Percentiles rank a stretch among this genome's conserved stretches.
phyloP scores from a whole-genome alignment of 2,113 vertebrate genomes.

The Erythrolamprus reginae region DNA sequence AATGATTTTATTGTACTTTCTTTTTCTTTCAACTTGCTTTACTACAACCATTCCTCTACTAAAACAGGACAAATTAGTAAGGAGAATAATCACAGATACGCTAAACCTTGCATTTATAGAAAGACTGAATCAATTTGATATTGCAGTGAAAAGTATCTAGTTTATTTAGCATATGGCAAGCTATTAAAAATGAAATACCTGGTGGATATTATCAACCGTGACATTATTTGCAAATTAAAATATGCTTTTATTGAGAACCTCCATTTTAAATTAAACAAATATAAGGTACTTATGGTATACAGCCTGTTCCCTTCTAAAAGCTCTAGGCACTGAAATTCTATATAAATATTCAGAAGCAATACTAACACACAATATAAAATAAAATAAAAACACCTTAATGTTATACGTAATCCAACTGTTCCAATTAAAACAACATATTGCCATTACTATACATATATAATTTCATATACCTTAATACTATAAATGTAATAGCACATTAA shows the following conservation, averaged over 20 bases:
- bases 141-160: not conserved
- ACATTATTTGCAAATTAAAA: not conserved
- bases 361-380: not conserved
- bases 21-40: not conserved
- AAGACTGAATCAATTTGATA: not conserved
- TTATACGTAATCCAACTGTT: not conserved
- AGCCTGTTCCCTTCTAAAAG: not conserved
- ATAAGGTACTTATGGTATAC: not conserved
- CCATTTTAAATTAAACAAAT: not conserved
- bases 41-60: not conserved
- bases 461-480: not conserved
- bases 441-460: not conserved
- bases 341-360: not conserved
- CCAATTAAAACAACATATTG: not conserved
- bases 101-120: not conserved
- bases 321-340: not conserved
- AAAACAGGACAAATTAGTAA: not conserved
- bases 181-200: not conserved
- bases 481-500: not conserved
- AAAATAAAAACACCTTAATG: not conserved
- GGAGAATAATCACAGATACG: not conserved
- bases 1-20: not conserved
- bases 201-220: not conserved
- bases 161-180: not conserved
- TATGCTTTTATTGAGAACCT: not conserved